Evolutionary conservation across 1,140 invertebrate species (phyloP).

Genomic region (Drosophila seguyi): DNA sequence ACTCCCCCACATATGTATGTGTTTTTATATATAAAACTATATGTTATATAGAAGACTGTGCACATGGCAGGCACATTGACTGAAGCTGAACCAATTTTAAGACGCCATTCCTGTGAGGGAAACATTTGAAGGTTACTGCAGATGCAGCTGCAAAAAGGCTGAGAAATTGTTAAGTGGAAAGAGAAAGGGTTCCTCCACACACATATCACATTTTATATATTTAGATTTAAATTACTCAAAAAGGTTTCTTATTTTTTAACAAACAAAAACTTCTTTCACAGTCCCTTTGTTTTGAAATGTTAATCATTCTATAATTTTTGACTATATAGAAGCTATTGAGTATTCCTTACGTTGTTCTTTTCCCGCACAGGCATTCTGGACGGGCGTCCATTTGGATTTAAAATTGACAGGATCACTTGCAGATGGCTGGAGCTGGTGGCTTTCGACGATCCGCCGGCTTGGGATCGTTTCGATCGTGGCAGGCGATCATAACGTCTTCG

Average conservation of each 20-base stretch:
- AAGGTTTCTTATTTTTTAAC: neutral
- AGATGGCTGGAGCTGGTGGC: conserved; percentile 5
- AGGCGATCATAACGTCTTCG: neutral
- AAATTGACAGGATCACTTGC: neutral
- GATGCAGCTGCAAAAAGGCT: conserved; percentile 49
- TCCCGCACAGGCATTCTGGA: neutral
- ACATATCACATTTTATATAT: neutral
- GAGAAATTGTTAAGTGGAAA: conserved; percentile 48
- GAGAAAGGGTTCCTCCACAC: conserved; percentile 26
- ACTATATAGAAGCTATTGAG: neutral
- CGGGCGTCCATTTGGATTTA: neutral
- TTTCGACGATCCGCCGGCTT: neutral
- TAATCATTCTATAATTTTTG: neutral
- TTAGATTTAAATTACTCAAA: neutral
- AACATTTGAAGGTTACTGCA: conserved; percentile 63
- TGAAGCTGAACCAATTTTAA: conserved; percentile 59
- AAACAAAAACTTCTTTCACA: neutral
- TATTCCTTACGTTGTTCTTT: neutral
- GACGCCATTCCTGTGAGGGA: conserved; percentile 7
- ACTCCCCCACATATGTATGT: conserved; percentile 26
- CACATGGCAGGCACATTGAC: conserved; percentile 34
- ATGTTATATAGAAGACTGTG: neutral
- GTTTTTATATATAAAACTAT: neutral
- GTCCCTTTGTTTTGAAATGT: neutral
- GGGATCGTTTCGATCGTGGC: no score